Evolutionary conservation across 2,113 vertebrate species (phyloP).

Genomic region (Heterotilapia buettikoferi): DNA sequence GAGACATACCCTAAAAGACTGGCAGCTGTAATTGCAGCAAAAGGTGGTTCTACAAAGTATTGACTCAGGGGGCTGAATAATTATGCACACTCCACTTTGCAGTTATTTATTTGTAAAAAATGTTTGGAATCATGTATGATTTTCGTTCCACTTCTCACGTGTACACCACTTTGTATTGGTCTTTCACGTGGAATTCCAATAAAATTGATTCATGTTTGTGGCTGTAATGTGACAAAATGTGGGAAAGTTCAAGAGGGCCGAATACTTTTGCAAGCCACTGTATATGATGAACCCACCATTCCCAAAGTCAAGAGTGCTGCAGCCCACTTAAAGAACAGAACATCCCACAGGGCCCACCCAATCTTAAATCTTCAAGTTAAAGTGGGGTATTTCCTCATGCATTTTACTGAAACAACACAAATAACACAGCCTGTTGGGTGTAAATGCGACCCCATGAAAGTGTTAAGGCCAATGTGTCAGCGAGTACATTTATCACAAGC

Average conservation of each 20-base stretch:
- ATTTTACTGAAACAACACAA: background rate
- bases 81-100: too few species aligned
- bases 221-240: background rate
- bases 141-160: too few species aligned
- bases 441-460: background rate
- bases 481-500: background rate
- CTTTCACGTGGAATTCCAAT: background rate
- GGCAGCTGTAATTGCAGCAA: too few species aligned
- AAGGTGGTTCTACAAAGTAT: too few species aligned
- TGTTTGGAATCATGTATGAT: too few species aligned
- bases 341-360: background rate
- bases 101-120: too few species aligned
- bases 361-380: background rate
- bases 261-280: background rate
- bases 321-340: background rate
- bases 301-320: background rate
- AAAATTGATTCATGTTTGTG: background rate
- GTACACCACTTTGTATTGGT: fast-evolving
- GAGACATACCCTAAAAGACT: too few species aligned
- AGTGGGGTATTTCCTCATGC: background rate
- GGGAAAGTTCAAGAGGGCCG: background rate
- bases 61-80: too few species aligned
- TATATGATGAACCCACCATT: background rate
- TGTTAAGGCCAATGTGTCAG: background rate
- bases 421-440: background rate